phyloP scores from a whole-genome alignment of 2,797 vertebrate genomes.

The Anniella stebbinsi region DNA sequence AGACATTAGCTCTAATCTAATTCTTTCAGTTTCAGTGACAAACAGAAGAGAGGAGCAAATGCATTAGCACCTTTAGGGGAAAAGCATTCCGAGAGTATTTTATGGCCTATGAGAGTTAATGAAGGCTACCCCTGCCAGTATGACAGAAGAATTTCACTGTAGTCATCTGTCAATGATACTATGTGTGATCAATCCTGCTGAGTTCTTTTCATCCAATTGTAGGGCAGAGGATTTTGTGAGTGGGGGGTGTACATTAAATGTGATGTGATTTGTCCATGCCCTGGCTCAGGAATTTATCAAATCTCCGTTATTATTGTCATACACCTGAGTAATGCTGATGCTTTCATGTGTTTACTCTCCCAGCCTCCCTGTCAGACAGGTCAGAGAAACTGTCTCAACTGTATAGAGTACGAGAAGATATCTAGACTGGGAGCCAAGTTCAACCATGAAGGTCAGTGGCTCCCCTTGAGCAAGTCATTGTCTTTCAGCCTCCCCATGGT shows the following conservation, averaged over 20 bases:
- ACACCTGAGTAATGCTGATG: not conserved
- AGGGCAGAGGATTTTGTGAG: not conserved
- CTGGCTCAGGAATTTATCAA: not conserved
- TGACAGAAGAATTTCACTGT: not conserved
- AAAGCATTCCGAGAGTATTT: constrained; percentile 6
- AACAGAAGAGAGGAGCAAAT: constrained; percentile 20
- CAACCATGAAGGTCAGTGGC: not conserved
- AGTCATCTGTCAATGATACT: not conserved
- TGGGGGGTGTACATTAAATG: not conserved
- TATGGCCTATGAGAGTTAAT: not conserved
- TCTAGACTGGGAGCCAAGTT: not conserved
- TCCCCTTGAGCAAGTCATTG: not conserved
- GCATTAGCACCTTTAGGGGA: constrained; percentile 13
- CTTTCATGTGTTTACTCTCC: not conserved
- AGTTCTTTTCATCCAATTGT: not conserved
- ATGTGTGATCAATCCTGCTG: not conserved
- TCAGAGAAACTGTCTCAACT: not conserved
- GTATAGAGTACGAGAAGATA: not conserved
- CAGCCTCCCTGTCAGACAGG: not conserved
- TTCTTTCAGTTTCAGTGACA: constrained; percentile 4
- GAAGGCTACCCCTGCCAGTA: not conserved
- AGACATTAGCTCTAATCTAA: constrained; percentile 23
- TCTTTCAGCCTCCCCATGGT: not conserved
- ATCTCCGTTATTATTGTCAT: not conserved
- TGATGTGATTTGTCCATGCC: not conserved